Percentiles rank a stretch among this genome's conserved stretches.
These are phyloP conservation scores for Felis chaus DNA, from an alignment of 2,113 vertebrate genomes.

Conservation along the genomic window DNA sequence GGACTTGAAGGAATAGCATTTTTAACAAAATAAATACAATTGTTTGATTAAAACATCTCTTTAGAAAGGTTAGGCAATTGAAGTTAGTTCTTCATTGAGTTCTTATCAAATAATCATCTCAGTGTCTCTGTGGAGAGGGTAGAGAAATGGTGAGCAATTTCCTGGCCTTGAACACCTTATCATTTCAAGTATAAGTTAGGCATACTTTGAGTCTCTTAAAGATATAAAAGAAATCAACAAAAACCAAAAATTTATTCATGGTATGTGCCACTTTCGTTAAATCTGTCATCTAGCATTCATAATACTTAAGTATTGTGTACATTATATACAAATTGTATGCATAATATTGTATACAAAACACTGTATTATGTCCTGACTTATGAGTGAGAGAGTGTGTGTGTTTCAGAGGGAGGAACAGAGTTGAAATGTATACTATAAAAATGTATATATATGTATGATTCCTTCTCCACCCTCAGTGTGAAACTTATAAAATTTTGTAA, in stretches of 20 bases:
- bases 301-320: not conserved
- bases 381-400: not conserved
- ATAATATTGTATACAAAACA: not conserved
- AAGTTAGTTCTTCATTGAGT: not conserved
- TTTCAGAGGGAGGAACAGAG: not conserved
- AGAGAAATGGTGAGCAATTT: not conserved
- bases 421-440: not conserved
- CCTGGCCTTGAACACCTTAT: not conserved
- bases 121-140: fast-evolving
- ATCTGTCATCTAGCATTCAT: not conserved
- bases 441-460: not conserved
- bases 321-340: not conserved
- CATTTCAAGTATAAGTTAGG: not conserved
- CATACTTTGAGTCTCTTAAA: not conserved
- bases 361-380: not conserved
- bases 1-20: not conserved
- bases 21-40: not conserved
- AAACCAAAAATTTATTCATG: not conserved
- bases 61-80: not conserved
- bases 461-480: not conserved
- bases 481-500: not conserved
- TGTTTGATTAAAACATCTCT: not conserved
- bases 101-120: not conserved
- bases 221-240: not conserved
- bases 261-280: not conserved